Percentiles rank a stretch among this genome's conserved stretches.
These are phyloP conservation scores for Catajapyx aquilonaris DNA, from an alignment of 1,140 invertebrate species.

Conservation along the genomic window DNA sequence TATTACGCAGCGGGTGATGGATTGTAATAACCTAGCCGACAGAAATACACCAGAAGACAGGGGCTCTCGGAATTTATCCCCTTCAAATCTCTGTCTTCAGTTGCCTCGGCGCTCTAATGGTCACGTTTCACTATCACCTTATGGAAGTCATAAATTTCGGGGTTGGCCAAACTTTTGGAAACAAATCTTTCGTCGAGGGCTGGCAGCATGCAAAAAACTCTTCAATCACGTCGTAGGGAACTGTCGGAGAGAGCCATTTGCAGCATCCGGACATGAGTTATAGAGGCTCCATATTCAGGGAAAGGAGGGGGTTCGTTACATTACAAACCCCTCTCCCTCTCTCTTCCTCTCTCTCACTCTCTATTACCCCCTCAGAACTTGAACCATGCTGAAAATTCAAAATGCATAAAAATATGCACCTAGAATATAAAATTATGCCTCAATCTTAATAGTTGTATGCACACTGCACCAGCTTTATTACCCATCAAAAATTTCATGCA, in stretches of 20 bases:
- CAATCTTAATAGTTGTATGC: not conserved
- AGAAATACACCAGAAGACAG: conserved; percentile 7
- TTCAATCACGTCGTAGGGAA: conserved; percentile 4
- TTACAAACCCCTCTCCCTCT: too few species aligned
- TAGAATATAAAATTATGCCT: too few species aligned
- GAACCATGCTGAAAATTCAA: not conserved
- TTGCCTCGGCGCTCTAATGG: conserved; percentile 4
- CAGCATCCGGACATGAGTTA: conserved; percentile 7
- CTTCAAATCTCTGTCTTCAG: conserved; percentile 5
- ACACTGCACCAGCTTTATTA: too few species aligned
- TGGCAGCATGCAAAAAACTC: conserved; percentile 8
- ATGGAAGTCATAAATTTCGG: conserved; percentile 7
- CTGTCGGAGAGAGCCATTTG: conserved; percentile 3
- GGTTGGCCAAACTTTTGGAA: conserved; percentile 6
- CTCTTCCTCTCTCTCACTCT: not conserved
- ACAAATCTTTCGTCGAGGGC: conserved; percentile 7
- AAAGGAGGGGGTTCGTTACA: too few species aligned
- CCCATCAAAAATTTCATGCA: too few species aligned
- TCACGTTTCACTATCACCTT: conserved; percentile 9
- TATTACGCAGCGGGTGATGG: conserved; percentile 6
- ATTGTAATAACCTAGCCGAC: conserved; percentile 9
- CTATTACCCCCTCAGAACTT: not conserved
- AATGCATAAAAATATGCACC: too few species aligned
- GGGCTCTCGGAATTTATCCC: conserved; percentile 8
- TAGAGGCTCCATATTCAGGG: conserved; percentile 7